These are phyloP conservation scores for Brachionus paranguensis DNA, from an alignment of 1,140 invertebrate species.

Conservation along the genomic window DNA sequence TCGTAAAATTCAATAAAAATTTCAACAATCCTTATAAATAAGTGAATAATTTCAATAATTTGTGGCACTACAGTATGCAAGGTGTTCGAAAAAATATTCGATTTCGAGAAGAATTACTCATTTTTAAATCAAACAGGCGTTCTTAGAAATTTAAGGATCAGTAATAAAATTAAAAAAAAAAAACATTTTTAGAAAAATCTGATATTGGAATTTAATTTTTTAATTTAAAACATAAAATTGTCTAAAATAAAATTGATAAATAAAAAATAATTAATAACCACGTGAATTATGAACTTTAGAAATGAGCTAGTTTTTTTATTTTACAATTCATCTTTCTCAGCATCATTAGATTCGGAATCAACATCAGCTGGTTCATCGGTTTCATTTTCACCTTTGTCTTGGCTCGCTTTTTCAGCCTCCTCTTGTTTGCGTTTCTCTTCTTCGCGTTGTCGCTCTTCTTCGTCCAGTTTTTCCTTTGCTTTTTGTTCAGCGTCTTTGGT, in stretches of 20 bases:
- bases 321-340: constrained; percentile 37
- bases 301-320: neutral
- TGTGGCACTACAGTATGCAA: no score
- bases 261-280: neutral
- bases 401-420: constrained; percentile 8
- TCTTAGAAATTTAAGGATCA: no score
- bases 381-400: neutral
- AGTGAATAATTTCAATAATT: no score
- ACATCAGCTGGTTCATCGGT: neutral
- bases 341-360: neutral
- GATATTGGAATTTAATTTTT: no score
- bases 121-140: no score
- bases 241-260: neutral
- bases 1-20: no score
- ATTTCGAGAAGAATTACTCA: no score
- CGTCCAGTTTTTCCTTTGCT: constrained; percentile 15
- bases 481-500: constrained; percentile 29
- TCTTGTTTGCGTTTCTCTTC: constrained; percentile 37
- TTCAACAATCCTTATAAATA: no score
- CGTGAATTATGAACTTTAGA: neutral
- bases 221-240: no score
- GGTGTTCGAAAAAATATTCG: no score
- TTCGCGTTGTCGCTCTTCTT: neutral
- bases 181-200: no score
- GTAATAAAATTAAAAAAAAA: no score